phyloP scores from a whole-genome alignment of 2,797 vertebrate species.

The Eulemur albifrons region DNA sequence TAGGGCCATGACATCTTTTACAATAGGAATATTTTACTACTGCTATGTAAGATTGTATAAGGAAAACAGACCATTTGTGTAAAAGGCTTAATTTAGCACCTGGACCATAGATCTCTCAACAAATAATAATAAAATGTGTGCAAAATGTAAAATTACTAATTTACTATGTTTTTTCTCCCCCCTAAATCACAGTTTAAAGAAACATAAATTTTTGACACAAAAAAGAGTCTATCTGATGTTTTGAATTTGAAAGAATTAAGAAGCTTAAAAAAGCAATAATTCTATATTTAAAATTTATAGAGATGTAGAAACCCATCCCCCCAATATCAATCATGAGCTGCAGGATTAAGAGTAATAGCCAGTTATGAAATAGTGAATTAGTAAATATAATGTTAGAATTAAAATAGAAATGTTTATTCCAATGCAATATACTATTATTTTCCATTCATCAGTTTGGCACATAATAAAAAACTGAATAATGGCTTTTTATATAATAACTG shows the following conservation, averaged over 20 bases:
- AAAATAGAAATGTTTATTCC: conserved; percentile 18
- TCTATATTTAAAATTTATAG: neutral
- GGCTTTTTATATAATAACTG: neutral
- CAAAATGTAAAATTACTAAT: neutral
- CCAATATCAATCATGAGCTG: neutral
- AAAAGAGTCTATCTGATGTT: neutral
- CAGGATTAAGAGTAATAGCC: neutral
- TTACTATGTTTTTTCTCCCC: neutral
- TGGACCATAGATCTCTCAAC: neutral
- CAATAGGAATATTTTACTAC: neutral
- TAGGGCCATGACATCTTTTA: neutral
- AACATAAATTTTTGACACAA: neutral
- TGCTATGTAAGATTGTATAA: neutral
- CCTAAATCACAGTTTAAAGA: neutral
- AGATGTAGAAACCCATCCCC: neutral
- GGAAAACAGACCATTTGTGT: neutral
- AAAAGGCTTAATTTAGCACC: neutral
- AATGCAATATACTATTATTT: neutral
- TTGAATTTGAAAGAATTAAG: conserved; percentile 10
- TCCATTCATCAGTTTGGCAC: neutral
- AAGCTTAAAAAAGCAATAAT: neutral
- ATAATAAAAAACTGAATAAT: conserved; percentile 11
- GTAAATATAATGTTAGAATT: conserved; percentile 38
- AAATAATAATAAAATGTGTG: conserved; percentile 18
- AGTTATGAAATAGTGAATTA: neutral